Evolutionary conservation across 2,797 vertebrate genomes (phyloP).

Genomic region (Cephalopachus bancanus): DNA sequence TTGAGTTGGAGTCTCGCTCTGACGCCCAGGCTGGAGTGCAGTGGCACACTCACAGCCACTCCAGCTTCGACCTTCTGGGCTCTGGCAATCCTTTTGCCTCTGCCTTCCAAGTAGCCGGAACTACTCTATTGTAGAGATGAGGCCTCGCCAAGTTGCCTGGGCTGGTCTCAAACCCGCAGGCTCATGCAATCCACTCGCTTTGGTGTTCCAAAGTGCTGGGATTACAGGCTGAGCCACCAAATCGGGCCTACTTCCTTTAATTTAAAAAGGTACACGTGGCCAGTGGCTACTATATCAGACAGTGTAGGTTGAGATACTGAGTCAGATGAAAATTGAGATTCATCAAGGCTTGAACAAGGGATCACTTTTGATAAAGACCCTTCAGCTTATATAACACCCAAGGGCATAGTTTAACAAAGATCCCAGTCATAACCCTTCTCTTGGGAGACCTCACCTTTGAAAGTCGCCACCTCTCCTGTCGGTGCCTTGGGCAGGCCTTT

Average conservation of each 20-base stretch:
- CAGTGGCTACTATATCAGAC: neutral
- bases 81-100: no score
- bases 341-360: neutral
- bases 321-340: neutral
- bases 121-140: no score
- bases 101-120: no score
- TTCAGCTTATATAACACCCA: neutral
- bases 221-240: no score
- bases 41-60: no score
- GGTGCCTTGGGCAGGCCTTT: conserved; percentile 98
- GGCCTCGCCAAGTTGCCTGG: no score
- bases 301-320: neutral
- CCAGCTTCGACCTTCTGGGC: no score
- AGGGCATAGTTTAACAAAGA: neutral
- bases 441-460: conserved; percentile 92
- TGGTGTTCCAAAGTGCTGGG: no score
- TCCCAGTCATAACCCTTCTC: neutral
- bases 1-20: no score
- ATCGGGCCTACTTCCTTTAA: neutral
- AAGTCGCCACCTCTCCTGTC: conserved; percentile 96
- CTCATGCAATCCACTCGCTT: no score
- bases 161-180: no score
- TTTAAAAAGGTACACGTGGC: neutral
- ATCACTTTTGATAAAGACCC: neutral
- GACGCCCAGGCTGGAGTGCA: no score